Evolutionary conservation across 1,140 invertebrate genomes (phyloP).

Genomic region (Lerema accius): DNA sequence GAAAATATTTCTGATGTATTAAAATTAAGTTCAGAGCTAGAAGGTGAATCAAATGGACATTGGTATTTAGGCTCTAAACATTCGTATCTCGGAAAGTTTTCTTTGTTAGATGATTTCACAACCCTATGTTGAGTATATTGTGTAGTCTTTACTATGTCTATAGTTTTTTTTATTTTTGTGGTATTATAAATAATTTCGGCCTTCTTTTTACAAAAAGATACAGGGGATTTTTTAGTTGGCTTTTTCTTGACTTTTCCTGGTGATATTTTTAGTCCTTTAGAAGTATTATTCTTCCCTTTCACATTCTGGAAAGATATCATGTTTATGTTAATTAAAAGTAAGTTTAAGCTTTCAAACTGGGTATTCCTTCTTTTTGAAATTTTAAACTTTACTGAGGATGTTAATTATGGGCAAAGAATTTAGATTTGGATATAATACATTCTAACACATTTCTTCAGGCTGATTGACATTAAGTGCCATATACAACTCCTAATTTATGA

Average conservation of each 20-base stretch:
- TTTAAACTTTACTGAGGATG: too few species aligned
- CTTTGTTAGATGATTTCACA: slow-evolving; percentile 49
- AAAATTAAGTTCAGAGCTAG: slow-evolving; percentile 60
- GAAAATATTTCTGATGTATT: slow-evolving; percentile 71
- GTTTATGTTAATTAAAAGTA: neutral
- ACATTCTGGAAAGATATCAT: slow-evolving; percentile 50
- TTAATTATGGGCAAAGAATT: too few species aligned
- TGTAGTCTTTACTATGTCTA: slow-evolving; percentile 54
- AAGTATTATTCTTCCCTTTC: slow-evolving; percentile 54
- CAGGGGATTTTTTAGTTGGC: slow-evolving; percentile 61
- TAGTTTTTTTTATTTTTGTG: slow-evolving; percentile 54
- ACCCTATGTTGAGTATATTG: slow-evolving; percentile 58
- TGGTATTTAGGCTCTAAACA: slow-evolving; percentile 50
- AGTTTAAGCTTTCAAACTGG: too few species aligned
- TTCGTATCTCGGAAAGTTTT: slow-evolving; percentile 53
- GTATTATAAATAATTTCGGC: slow-evolving; percentile 59
- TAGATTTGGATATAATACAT: too few species aligned
- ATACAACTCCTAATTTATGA: too few species aligned
- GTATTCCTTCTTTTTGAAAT: too few species aligned
- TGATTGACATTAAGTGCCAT: too few species aligned
- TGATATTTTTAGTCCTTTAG: slow-evolving; percentile 61
- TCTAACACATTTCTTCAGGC: too few species aligned
- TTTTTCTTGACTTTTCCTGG: slow-evolving; percentile 74
- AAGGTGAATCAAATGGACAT: slow-evolving; percentile 69
- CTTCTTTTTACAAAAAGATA: slow-evolving; percentile 63